These are phyloP conservation scores for Irena cyanogastra DNA, from an alignment of 2,113 vertebrate genomes.

Conservation along the genomic window DNA sequence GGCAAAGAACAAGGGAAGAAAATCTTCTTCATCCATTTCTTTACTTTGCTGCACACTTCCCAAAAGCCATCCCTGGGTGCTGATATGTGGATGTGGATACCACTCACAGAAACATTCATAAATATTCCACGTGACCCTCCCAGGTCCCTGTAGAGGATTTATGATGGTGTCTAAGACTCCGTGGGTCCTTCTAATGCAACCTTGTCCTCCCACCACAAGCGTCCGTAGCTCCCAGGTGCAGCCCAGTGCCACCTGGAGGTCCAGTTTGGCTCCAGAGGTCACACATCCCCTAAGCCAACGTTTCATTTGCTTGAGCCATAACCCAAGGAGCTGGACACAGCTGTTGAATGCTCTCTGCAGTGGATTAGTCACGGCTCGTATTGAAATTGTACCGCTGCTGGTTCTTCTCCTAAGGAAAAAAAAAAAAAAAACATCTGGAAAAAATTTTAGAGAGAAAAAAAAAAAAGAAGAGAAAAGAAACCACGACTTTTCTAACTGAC, in stretches of 20 bases:
- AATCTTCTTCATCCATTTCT: not conserved
- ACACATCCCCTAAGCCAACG: not conserved
- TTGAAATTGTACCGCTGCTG: constrained; percentile 44
- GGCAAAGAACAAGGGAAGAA: not conserved
- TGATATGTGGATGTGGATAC: not conserved
- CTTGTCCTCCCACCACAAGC: not conserved
- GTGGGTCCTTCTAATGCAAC: not conserved
- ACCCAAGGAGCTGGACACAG: not conserved
- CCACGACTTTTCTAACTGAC: constrained; percentile 58
- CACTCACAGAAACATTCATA: not conserved
- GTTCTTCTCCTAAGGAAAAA: not conserved
- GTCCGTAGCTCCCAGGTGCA: fast-evolving
- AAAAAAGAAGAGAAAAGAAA: constrained; percentile 45
- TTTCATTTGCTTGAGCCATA: not conserved
- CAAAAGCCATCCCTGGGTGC: not conserved
- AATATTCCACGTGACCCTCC: fast-evolving
- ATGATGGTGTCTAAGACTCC: not conserved
- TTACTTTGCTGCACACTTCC: not conserved
- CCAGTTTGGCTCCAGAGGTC: not conserved
- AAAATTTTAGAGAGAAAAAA: constrained; percentile 13
- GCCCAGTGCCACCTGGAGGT: not conserved
- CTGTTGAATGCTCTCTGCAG: constrained; percentile 25
- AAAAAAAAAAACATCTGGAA: constrained; percentile 68
- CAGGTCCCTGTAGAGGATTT: not conserved
- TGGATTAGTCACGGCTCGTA: constrained; percentile 69